These are phyloP conservation scores for Indicator indicator DNA, from an alignment of 2,113 vertebrate species.

Conservation along the genomic window DNA sequence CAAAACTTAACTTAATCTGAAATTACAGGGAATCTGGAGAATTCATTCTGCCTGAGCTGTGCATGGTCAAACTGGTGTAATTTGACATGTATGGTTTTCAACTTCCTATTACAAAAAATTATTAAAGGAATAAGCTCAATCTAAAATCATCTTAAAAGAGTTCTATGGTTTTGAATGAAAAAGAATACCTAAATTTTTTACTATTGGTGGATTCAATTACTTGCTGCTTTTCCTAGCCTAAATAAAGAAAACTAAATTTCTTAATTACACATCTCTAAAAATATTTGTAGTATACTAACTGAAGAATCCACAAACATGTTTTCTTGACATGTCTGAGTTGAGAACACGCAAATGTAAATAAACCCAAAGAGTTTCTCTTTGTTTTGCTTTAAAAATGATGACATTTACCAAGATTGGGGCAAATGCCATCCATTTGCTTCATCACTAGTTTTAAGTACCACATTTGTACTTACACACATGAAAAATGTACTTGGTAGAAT, in stretches of 20 bases:
- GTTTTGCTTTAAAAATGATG: neutral
- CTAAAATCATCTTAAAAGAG: neutral
- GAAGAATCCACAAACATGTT: neutral
- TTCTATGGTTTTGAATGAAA: neutral
- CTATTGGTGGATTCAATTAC: neutral
- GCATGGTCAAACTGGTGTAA: neutral
- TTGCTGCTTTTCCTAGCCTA: neutral
- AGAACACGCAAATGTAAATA: neutral
- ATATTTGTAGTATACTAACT: neutral
- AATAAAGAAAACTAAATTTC: neutral
- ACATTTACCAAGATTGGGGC: neutral
- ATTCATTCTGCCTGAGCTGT: neutral
- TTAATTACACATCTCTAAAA: neutral
- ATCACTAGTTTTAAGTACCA: neutral
- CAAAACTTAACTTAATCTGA: neutral
- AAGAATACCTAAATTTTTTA: neutral
- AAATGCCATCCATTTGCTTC: neutral
- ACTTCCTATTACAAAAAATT: neutral
- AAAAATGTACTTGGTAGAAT: neutral
- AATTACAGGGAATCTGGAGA: neutral
- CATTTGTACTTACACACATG: neutral
- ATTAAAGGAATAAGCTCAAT: neutral
- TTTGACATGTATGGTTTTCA: neutral
- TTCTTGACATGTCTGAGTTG: neutral
- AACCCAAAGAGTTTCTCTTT: neutral